Percentiles rank a stretch among this genome's conserved stretches.
Evolutionary conservation across 2,797 vertebrate genomes (phyloP).

Genomic region (Sebastes glaucus): DNA sequence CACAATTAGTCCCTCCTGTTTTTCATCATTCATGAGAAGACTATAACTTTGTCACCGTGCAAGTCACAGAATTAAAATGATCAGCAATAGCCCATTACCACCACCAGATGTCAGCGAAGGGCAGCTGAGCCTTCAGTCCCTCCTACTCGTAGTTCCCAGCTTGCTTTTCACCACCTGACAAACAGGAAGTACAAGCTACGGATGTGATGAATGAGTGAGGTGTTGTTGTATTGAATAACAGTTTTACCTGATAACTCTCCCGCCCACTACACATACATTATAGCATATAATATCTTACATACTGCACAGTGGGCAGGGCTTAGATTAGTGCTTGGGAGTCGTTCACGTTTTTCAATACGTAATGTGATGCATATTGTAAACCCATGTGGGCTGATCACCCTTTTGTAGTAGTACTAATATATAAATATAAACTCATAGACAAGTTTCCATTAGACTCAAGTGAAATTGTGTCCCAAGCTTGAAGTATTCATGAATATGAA

Average conservation of each 20-base stretch:
- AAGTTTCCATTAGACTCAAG: too few species aligned
- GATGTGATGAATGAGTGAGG: background rate
- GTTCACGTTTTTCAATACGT: too few species aligned
- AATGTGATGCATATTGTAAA: too few species aligned
- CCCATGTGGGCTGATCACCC: rapidly evolving
- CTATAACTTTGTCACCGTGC: background rate
- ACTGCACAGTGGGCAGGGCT: background rate
- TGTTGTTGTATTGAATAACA: background rate
- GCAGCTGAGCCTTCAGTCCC: rapidly evolving
- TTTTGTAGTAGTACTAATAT: too few species aligned
- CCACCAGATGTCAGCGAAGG: background rate
- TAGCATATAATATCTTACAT: background rate
- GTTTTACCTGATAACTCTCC: background rate
- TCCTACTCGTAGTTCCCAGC: background rate
- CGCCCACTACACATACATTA: background rate
- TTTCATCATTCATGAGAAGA: background rate
- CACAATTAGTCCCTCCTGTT: background rate
- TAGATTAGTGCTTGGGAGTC: background rate
- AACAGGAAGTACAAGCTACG: background rate
- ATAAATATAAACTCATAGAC: too few species aligned
- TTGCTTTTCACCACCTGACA: background rate
- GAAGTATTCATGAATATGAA: background rate
- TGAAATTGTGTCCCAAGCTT: too few species aligned
- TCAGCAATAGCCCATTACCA: background rate
- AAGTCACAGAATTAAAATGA: background rate